Percentiles rank a stretch among this genome's conserved stretches.
Evolutionary conservation across 2,888 invertebrate genomes (phyloP).

Genomic region (Ceratothoa steindachneri): DNA sequence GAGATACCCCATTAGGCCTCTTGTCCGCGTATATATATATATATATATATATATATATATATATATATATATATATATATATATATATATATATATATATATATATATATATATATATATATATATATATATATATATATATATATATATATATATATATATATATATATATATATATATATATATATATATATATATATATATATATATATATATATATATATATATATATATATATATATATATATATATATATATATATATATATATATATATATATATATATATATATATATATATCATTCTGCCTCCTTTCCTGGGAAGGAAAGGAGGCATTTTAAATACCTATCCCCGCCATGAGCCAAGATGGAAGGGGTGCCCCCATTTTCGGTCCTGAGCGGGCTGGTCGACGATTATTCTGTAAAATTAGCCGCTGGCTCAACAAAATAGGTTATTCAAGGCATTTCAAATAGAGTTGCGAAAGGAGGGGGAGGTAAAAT

Average conservation of each 20-base stretch:
- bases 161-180: conserved; percentile 15
- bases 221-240: conserved; percentile 11
- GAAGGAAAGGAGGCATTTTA: no score
- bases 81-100: conserved; percentile 5
- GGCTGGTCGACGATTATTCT: no score
- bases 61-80: background rate
- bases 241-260: conserved; percentile 16
- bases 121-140: conserved; percentile 19
- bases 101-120: conserved; percentile 13
- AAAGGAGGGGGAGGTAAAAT: no score
- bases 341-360: no score
- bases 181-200: conserved; percentile 15
- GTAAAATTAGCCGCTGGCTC: no score
- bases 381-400: no score
- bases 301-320: no score
- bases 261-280: conserved; percentile 1
- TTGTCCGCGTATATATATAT: background rate
- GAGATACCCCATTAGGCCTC: no score
- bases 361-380: no score
- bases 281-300: background rate
- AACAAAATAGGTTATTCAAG: no score
- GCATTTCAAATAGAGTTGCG: no score
- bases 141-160: conserved; percentile 25
- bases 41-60: background rate
- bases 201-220: conserved; percentile 12